These are phyloP conservation scores for Hestina assimilis DNA, from an alignment of 1,140 invertebrate genomes.

Conservation along the genomic window DNA sequence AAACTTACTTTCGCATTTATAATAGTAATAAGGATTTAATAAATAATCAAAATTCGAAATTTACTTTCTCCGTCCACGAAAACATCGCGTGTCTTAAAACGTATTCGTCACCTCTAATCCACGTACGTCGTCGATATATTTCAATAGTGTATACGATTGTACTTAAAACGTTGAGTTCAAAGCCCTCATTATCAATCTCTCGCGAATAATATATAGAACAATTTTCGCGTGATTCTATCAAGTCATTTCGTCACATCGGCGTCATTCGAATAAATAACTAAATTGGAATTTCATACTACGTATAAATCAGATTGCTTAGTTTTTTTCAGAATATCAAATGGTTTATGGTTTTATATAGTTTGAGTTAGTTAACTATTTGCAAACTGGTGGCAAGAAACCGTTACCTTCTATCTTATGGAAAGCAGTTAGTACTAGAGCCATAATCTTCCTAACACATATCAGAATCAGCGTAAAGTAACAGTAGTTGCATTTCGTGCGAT, in stretches of 20 bases:
- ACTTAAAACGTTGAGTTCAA: conserved; percentile 45
- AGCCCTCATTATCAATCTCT: conserved; percentile 56
- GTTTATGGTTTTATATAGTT: no score
- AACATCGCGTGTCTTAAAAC: not conserved
- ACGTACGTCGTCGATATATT: conserved; percentile 21
- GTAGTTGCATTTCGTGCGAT: no score
- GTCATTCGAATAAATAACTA: not conserved
- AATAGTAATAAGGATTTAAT: no score
- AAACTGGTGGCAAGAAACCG: no score
- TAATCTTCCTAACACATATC: no score
- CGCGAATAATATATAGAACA: conserved; percentile 69
- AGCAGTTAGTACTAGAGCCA: no score
- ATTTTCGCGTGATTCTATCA: conserved; percentile 45
- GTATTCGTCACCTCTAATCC: conserved; percentile 35
- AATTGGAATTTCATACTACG: conserved; percentile 22
- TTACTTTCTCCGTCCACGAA: not conserved
- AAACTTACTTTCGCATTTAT: no score
- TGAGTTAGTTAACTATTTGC: no score
- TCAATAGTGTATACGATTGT: conserved; percentile 35
- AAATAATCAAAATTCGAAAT: no score
- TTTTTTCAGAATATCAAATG: no score
- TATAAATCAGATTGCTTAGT: not conserved
- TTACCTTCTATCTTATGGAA: no score
- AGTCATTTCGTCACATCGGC: conserved; percentile 31
- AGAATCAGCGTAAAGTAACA: no score